Base-by-base conservation (phyloP, 2,113 vertebrate species). In the Campylorhamphus procurvoides region DNA sequence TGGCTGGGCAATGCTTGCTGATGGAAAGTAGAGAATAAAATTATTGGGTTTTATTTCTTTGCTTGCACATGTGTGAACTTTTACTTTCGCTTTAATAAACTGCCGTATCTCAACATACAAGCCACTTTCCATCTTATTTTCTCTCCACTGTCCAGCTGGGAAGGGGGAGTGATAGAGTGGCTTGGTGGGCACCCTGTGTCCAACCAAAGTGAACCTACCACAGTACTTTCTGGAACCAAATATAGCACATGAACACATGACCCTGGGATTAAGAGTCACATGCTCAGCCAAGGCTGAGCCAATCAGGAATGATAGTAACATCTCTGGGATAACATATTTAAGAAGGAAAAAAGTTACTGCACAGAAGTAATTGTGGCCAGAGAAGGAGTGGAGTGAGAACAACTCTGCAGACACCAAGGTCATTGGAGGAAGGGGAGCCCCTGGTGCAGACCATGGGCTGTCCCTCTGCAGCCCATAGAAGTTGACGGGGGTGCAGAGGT, bases 121-220 rank as follows among this genome's bases (percentile, higher is more conserved):
- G 11, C 18, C 0, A 60, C 40, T 68, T 53, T n/a, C 46, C n/a
- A 46, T 47, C 64, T 60, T 40, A 27, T 53, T 75, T 68, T 89
- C 39, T 68, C 39, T 68, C 7, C 19, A 17, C 7, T 75, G 20
- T 17, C 46, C 24, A 40, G 16, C 39, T 53, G 24, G 23, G 39
- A 47, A 68, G 8, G 9, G 4, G 19, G n/a, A 40, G 46, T 14
- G 28, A 82, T 25, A 28, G 8, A 28, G 9, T 6, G 19, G n/a
- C 28, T 75, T 89, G 62, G 28, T 68, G 53, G 39, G n/a, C 39
- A 82, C 19, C 28, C 39, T 19, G 10, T 25, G n/a, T 9, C 46
- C 39, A 1, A 3, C 23, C 39, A 60, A 3, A 0, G 1, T 67
- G 33, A 81, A 74, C 10, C 28, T 25, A 29, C 7, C 59, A n/a